Conservation (phyloP, 2,888 invertebrate species). For the Keiferia lycopersicella region DNA sequence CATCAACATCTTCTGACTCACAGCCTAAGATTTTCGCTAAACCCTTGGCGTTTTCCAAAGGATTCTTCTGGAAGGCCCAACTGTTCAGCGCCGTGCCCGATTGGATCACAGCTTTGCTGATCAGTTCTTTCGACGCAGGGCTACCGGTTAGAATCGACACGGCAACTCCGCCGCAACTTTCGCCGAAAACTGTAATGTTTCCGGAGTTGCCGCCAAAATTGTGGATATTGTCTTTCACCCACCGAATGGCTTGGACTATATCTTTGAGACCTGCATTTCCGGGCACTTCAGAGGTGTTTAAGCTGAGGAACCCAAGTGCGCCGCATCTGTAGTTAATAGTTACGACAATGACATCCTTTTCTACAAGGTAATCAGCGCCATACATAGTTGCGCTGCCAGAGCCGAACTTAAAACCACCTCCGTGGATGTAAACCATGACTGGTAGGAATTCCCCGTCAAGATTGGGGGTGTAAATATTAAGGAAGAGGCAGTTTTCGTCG, state of each 20-base stretch:
- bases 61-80: slow-evolving; percentile 55
- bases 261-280: slow-evolving; percentile 75
- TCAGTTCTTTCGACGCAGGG: slow-evolving; percentile 59
- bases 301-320: slow-evolving; percentile 64
- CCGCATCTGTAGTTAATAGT: slow-evolving; percentile 80
- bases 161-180: slow-evolving; percentile 61
- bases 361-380: slow-evolving; percentile 78
- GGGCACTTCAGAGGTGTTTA: slow-evolving; percentile 71
- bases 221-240: slow-evolving; percentile 69
- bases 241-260: slow-evolving; percentile 62
- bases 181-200: slow-evolving; percentile 69
- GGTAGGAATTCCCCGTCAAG: slow-evolving; percentile 74
- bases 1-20: slow-evolving; percentile 58
- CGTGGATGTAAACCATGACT: slow-evolving; percentile 82
- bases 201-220: slow-evolving; percentile 70
- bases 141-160: slow-evolving; percentile 62
- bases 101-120: slow-evolving; percentile 66
- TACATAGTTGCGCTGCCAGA: slow-evolving; percentile 74
- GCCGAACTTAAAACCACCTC: slow-evolving; percentile 77
- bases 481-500: slow-evolving; percentile 85
- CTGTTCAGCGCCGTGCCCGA: slow-evolving; percentile 58
- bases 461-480: slow-evolving; percentile 85
- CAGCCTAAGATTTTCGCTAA: slow-evolving; percentile 60
- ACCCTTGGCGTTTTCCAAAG: slow-evolving; percentile 57
- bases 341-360: slow-evolving; percentile 80